These are phyloP conservation scores for Thymelicus acteon DNA, from an alignment of 2,888 invertebrate species.

Conservation along the genomic window DNA sequence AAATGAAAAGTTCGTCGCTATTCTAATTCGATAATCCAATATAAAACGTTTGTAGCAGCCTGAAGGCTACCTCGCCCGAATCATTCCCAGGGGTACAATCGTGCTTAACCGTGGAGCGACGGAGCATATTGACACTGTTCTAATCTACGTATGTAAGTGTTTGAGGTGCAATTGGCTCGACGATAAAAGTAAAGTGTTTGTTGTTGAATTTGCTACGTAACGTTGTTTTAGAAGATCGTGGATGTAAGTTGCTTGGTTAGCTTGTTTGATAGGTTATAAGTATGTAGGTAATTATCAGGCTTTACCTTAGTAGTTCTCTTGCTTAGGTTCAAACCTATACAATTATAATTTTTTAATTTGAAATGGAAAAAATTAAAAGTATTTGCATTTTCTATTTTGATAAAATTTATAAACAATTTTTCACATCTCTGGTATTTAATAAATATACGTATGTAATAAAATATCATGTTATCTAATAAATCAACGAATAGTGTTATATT, in stretches of 20 bases:
- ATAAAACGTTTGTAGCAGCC: constrained; percentile 20
- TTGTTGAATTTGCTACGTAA: constrained; percentile 6
- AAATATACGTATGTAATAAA: too few relatives aligned
- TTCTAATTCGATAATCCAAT: constrained; percentile 20
- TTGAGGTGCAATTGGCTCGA: constrained; percentile 30
- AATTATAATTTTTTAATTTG: too few relatives aligned
- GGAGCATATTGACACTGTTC: constrained; percentile 32
- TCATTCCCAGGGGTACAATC: constrained; percentile 30
- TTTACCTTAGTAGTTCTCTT: too few relatives aligned
- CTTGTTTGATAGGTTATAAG: background rate
- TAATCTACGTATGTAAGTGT: constrained; percentile 36
- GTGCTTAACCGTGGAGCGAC: constrained; percentile 19
- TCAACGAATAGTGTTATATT: too few relatives aligned
- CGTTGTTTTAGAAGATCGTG: background rate
- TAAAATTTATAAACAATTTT: too few relatives aligned
- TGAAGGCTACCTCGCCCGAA: constrained; percentile 24
- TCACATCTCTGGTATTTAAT: too few relatives aligned
- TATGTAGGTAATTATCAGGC: too few relatives aligned
- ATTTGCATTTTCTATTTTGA: too few relatives aligned
- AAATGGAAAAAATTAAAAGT: too few relatives aligned
- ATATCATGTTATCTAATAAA: too few relatives aligned
- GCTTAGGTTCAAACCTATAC: too few relatives aligned
- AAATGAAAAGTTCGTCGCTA: background rate
- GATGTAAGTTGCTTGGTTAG: background rate
- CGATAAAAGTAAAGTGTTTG: constrained; percentile 33